phyloP scores from a whole-genome alignment of 2,797 vertebrate species.

The Leptatherina wallacei region DNA sequence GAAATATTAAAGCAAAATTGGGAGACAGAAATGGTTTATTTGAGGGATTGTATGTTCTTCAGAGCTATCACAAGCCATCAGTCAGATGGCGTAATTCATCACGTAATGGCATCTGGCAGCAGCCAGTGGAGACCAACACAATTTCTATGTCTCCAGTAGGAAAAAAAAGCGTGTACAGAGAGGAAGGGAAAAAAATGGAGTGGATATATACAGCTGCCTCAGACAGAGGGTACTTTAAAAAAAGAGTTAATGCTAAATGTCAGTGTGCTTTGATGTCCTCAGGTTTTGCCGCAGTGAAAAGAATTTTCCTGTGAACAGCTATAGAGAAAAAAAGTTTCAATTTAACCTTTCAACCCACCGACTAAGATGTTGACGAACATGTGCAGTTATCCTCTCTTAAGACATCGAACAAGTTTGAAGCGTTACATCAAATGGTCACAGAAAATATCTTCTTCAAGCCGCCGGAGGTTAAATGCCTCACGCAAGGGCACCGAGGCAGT shows the following conservation, averaged over 20 bases:
- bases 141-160: slow-evolving; percentile 45
- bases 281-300: slow-evolving; percentile 36
- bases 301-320: slow-evolving; percentile 3
- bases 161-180: slow-evolving; percentile 13
- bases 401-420: background rate
- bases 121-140: slow-evolving; percentile 53
- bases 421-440: slow-evolving; percentile 3
- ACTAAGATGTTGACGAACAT: background rate
- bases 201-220: slow-evolving; percentile 32
- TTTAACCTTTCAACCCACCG: slow-evolving; percentile 25
- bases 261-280: slow-evolving; percentile 21
- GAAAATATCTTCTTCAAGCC: background rate
- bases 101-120: slow-evolving; percentile 69
- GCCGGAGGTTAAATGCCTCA: slow-evolving; percentile 6
- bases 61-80: slow-evolving; percentile 74
- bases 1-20: slow-evolving; percentile 74
- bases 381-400: background rate
- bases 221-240: slow-evolving; percentile 43
- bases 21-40: slow-evolving; percentile 75
- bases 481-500: slow-evolving; percentile 13
- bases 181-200: slow-evolving; percentile 31
- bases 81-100: slow-evolving; percentile 65
- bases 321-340: slow-evolving; percentile 17
- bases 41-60: slow-evolving; percentile 69
- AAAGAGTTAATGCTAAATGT: slow-evolving; percentile 37